These are phyloP conservation scores for Cryptocheilus praepositus DNA, from an alignment of 2,888 invertebrate species.

Conservation along the genomic window DNA sequence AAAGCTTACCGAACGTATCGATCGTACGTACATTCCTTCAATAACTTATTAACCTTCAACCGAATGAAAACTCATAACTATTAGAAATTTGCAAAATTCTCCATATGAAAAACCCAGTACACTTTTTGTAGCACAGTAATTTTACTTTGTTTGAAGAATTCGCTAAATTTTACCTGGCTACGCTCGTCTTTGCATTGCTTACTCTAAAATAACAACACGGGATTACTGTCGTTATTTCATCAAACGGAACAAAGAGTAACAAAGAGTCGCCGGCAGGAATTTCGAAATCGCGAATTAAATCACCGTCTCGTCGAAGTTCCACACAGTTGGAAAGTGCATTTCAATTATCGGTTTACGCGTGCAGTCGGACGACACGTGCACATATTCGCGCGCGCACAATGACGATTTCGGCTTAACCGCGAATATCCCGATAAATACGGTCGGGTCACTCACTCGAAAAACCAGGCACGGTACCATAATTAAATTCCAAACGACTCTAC, in stretches of 20 bases:
- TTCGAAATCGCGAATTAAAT: constrained; percentile 35
- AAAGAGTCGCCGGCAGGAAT: background rate
- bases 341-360: constrained; percentile 46
- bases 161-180: too few species aligned
- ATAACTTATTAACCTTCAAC: background rate
- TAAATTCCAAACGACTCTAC: constrained; percentile 53
- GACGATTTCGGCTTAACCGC: constrained; percentile 50
- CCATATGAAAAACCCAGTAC: background rate
- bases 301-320: constrained; percentile 31
- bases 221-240: too few species aligned
- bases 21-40: background rate
- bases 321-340: constrained; percentile 47
- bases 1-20: background rate
- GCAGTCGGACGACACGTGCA: constrained; percentile 9
- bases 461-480: constrained; percentile 46
- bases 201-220: too few species aligned
- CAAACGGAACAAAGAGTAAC: background rate
- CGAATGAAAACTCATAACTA: background rate
- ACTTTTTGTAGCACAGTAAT: background rate
- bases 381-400: constrained; percentile 25
- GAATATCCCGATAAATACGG: constrained; percentile 45
- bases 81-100: background rate
- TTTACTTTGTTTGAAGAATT: too few species aligned
- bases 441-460: constrained; percentile 50
- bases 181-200: too few species aligned